These are phyloP conservation scores for Zoanthus sansibaricus DNA, from an alignment of 92 coral and sea anemone species.

Conservation along the genomic window DNA sequence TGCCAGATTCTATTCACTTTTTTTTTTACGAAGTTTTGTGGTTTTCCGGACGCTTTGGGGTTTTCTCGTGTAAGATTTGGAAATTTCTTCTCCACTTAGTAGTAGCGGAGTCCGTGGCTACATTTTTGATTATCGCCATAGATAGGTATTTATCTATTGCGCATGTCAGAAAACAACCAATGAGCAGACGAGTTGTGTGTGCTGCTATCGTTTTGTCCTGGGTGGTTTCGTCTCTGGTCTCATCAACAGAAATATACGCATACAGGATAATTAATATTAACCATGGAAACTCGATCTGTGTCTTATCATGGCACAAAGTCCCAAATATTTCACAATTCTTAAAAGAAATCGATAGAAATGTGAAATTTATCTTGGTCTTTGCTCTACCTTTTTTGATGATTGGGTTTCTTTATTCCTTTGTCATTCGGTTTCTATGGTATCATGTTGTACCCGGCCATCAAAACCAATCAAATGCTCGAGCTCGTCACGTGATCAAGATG, in stretches of 20 bases:
- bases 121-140: slow-evolving; percentile 16
- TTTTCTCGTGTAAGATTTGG: slow-evolving; percentile 13
- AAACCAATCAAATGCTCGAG: slow-evolving; percentile 14
- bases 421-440: slow-evolving; percentile 24
- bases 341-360: neutral
- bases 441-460: slow-evolving; percentile 37
- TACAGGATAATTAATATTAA: neutral
- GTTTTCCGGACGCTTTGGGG: slow-evolving; percentile 42
- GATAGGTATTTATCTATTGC: slow-evolving; percentile 45
- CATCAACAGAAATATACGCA: slow-evolving; percentile 19
- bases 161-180: slow-evolving; percentile 36
- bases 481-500: slow-evolving; percentile 41
- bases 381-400: slow-evolving; percentile 8
- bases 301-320: neutral
- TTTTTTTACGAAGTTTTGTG: slow-evolving; percentile 1
- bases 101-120: slow-evolving; percentile 17
- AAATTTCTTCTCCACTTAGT: slow-evolving; percentile 19
- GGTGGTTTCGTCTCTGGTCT: slow-evolving; percentile 10
- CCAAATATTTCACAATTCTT: neutral
- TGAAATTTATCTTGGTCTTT: slow-evolving; percentile 24
- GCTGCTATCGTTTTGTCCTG: slow-evolving; percentile 16
- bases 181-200: slow-evolving; percentile 18
- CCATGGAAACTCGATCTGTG: neutral
- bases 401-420: neutral
- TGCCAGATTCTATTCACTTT: slow-evolving; percentile 11